A percentile compares a stretch with the other conserved stretches of the same genome.
phyloP scores from a whole-genome alignment of 2,797 vertebrate species.

The Semotilus atromaculatus region DNA sequence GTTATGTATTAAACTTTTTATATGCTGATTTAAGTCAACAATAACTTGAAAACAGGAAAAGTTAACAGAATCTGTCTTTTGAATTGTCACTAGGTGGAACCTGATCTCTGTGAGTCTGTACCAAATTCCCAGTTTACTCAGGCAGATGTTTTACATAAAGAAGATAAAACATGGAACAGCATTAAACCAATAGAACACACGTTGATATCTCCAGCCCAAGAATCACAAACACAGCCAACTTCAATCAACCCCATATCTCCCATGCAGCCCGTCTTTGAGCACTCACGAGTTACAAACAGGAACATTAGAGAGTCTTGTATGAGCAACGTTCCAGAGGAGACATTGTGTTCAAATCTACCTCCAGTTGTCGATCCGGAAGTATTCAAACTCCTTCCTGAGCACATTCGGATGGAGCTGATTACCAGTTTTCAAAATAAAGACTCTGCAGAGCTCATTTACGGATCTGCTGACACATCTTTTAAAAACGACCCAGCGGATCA shows the following conservation, averaged over 20 bases:
- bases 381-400: conserved; percentile 83
- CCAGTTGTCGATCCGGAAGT: conserved; percentile 81
- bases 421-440: conserved; percentile 57
- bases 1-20: background rate
- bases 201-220: background rate
- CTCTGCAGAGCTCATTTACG: background rate
- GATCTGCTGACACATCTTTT: background rate
- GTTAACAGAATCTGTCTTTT: background rate
- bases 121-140: conserved; percentile 4
- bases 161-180: conserved; percentile 6
- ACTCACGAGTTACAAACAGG: conserved; percentile 28
- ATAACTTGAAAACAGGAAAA: background rate
- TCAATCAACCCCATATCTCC: background rate
- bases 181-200: background rate
- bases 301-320: background rate
- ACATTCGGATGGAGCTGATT: conserved; percentile 84
- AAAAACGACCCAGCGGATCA: background rate
- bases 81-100: conserved; percentile 2
- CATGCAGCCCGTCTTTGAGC: background rate
- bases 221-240: background rate
- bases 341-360: conserved; percentile 61
- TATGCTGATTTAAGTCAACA: background rate
- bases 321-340: background rate
- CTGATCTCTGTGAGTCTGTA: background rate
- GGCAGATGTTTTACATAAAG: background rate